Evolutionary conservation across 2,797 vertebrate genomes (phyloP).

Genomic region (Pygocentrus nattereri): DNA sequence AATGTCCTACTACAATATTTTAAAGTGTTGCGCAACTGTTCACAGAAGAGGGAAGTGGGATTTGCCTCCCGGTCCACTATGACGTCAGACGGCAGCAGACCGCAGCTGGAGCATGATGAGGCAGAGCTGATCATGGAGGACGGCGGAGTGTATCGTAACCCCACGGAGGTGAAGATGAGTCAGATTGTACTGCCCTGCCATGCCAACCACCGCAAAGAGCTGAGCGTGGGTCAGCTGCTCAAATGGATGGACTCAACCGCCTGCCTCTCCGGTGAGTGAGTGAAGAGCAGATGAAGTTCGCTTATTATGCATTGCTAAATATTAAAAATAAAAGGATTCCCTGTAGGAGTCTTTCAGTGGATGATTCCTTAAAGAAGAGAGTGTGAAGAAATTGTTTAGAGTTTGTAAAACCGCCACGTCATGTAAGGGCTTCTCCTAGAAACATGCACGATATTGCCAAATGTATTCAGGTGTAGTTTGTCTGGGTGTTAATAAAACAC

Average conservation of each 20-base stretch:
- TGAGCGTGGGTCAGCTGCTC: slow-evolving; percentile 91
- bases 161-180: slow-evolving; percentile 92
- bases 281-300: not conserved
- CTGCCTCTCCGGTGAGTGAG: slow-evolving; percentile 88
- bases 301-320: too few species aligned
- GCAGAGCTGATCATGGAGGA: slow-evolving; percentile 63
- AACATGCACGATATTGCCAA: too few species aligned
- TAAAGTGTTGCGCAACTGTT: not conserved
- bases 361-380: too few species aligned
- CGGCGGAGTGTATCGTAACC: slow-evolving; percentile 69
- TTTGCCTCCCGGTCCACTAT: slow-evolving; percentile 14
- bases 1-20: too few species aligned
- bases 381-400: too few species aligned
- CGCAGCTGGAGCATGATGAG: slow-evolving; percentile 42
- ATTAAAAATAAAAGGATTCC: too few species aligned
- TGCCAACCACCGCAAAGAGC: slow-evolving; percentile 87
- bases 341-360: too few species aligned
- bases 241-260: slow-evolving; percentile 96
- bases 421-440: too few species aligned
- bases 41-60: not conserved
- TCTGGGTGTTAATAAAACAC: too few species aligned
- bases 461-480: too few species aligned
- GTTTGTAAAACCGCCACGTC: too few species aligned
- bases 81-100: slow-evolving; percentile 25
- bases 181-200: slow-evolving; percentile 94